Evolutionary conservation across 2,113 vertebrate genomes (phyloP).

Genomic region (Cervus canadensis): DNA sequence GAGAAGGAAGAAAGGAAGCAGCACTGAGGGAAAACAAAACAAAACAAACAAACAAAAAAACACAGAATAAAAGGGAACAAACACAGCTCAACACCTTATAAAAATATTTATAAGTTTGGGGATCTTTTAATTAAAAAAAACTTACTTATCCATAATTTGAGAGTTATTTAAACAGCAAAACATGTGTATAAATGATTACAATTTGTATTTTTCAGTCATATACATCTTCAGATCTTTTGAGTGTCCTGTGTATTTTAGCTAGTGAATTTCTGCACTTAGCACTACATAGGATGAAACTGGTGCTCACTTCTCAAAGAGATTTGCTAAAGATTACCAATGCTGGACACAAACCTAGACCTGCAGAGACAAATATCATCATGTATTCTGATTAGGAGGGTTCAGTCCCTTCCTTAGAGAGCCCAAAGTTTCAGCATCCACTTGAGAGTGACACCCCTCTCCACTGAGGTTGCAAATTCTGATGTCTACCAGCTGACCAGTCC

Average conservation of each 20-base stretch:
- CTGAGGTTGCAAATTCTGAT: neutral
- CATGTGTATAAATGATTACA: neutral
- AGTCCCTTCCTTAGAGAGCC: neutral
- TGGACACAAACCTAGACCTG: neutral
- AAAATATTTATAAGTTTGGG: neutral
- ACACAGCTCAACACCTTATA: neutral
- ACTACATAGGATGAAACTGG: neutral
- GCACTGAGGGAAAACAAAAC: neutral
- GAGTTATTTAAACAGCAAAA: neutral
- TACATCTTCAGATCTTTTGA: neutral
- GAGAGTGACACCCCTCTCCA: too few relatives aligned
- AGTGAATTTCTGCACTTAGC: neutral
- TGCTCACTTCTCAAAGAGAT: neutral
- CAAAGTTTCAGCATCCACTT: neutral
- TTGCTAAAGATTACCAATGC: neutral
- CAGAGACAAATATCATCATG: neutral
- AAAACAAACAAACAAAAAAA: too few relatives aligned
- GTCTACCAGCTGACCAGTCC: neutral
- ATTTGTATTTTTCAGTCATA: neutral
- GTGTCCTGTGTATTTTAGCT: neutral
- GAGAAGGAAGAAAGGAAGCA: neutral
- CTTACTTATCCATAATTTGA: neutral
- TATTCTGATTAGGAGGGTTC: neutral
- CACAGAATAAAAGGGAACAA: fast-evolving
- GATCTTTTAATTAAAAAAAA: conserved; percentile 42